These are phyloP conservation scores for Tipula helvola DNA, from an alignment of 2,888 invertebrate species.

Conservation along the genomic window DNA sequence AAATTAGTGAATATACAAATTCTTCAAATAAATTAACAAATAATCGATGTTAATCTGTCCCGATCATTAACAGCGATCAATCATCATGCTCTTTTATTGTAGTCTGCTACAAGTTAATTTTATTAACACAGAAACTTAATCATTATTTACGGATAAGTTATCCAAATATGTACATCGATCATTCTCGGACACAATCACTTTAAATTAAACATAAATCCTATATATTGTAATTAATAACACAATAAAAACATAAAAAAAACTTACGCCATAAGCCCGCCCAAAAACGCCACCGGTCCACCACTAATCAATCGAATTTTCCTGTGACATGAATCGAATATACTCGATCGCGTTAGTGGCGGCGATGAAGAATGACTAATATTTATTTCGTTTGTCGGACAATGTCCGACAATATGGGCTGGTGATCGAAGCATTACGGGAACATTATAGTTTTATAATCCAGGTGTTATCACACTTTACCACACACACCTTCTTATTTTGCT, in stretches of 20 bases:
- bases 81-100: too few relatives aligned
- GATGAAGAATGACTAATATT: conserved; percentile 25
- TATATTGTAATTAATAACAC: background rate
- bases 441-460: conserved; percentile 4
- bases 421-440: conserved; percentile 35
- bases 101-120: too few relatives aligned
- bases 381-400: conserved; percentile 26
- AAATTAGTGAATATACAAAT: too few relatives aligned
- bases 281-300: conserved; percentile 50
- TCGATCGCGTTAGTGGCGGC: conserved; percentile 43
- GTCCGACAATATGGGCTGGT: conserved; percentile 38
- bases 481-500: background rate
- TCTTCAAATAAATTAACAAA: too few relatives aligned
- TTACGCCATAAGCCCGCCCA: conserved; percentile 61
- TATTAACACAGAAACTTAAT: too few relatives aligned
- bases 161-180: too few relatives aligned
- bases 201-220: too few relatives aligned
- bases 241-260: conserved; percentile 25
- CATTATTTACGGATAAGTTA: too few relatives aligned
- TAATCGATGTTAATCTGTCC: too few relatives aligned
- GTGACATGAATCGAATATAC: conserved; percentile 59
- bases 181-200: too few relatives aligned
- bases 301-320: conserved; percentile 58
- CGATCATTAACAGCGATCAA: too few relatives aligned
- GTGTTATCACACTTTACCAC: background rate